A percentile compares a stretch with the other conserved stretches of the same genome.
phyloP scores from a whole-genome alignment of 2,888 invertebrate species.

The Metalampra italica region DNA sequence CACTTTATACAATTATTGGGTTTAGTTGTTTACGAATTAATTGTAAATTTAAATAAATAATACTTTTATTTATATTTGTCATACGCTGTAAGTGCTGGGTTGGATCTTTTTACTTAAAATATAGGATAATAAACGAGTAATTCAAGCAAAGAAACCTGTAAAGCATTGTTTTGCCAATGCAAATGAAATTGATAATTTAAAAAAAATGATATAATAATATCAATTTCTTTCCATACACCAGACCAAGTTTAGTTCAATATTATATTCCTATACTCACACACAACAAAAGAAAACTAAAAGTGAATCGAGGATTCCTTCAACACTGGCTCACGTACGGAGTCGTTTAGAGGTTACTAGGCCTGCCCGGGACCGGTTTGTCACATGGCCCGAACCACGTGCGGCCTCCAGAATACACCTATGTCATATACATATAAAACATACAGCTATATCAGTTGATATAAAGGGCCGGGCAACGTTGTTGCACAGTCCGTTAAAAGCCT shows the following conservation, averaged over 20 bases:
- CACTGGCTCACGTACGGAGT: conserved; percentile 51
- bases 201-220: too few species aligned
- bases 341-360: conserved; percentile 77
- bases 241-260: not conserved
- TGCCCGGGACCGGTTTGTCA: conserved; percentile 70
- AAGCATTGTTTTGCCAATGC: too few species aligned
- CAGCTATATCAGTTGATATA: conserved; percentile 18
- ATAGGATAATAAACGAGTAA: too few species aligned
- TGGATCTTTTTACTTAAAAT: too few species aligned
- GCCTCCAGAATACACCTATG: conserved; percentile 53
- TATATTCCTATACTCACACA: conserved; percentile 22
- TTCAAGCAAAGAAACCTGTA: not conserved
- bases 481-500: conserved; percentile 10
- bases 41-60: too few species aligned
- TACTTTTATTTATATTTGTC: too few species aligned
- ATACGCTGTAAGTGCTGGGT: too few species aligned
- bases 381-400: conserved; percentile 73
- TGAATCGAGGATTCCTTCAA: conserved; percentile 49
- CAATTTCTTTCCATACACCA: not conserved
- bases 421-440: conserved; percentile 22
- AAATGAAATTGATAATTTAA: too few species aligned
- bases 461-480: conserved; percentile 4
- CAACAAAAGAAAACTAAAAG: conserved; percentile 46
- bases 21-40: conserved; percentile 14
- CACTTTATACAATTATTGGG: conserved; percentile 50